phyloP scores from a whole-genome alignment of 37 sponge, comb jelly and placozoan genomes.

The Lycopodina hypogea region DNA sequence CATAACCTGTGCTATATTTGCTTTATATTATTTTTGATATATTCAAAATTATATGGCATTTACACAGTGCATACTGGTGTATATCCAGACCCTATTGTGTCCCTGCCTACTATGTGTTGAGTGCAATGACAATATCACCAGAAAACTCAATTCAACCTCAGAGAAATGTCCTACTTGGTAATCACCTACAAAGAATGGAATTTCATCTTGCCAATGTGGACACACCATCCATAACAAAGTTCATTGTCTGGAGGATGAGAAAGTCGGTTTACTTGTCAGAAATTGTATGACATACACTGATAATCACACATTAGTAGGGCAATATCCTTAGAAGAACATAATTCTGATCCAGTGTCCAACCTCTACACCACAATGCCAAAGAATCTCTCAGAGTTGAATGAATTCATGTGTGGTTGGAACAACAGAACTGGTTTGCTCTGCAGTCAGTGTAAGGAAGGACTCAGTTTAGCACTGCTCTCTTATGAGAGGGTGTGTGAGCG shows the following conservation, averaged over 20 bases:
- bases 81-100: no score
- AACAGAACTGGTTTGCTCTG: conserved; percentile 23
- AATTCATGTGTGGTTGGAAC: not conserved
- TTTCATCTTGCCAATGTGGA: no score
- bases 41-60: no score
- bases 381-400: not conserved
- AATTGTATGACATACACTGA: not conserved
- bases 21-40: no score
- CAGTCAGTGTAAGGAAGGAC: conserved; percentile 16
- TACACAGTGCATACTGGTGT: no score
- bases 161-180: no score
- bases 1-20: no score
- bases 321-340: not conserved
- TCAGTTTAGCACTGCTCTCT: not conserved
- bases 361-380: not conserved
- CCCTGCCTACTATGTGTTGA: no score
- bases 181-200: no score
- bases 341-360: not conserved
- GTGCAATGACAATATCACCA: no score
- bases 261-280: not conserved
- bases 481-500: not conserved
- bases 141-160: no score
- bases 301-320: not conserved
- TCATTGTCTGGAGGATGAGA: not conserved
- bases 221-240: no score